Conservation (phyloP, 1,140 invertebrate species). For the Idris sp. region DNA sequence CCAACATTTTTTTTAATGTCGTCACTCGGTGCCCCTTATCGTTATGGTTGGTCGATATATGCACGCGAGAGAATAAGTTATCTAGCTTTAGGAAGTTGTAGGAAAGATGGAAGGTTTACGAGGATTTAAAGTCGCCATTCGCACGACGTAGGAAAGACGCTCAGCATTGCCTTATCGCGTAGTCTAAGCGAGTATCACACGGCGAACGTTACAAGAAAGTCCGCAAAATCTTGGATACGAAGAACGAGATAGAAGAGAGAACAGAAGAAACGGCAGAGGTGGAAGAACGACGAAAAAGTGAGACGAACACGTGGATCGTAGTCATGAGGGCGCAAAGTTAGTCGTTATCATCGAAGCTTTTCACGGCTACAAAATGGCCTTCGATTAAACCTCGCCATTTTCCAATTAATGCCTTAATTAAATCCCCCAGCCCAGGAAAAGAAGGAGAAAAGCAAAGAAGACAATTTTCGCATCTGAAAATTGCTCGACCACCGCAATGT, state of each 20-base stretch:
- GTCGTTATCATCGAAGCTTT: conserved; percentile 73
- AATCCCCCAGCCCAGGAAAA: conserved; percentile 55
- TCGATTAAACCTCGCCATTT: conserved; percentile 71
- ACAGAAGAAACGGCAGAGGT: conserved; percentile 12
- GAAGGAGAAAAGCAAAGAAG: conserved; percentile 43
- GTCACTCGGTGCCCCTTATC: conserved; percentile 31
- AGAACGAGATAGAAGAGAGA: conserved; percentile 3
- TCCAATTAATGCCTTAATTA: conserved; percentile 69
- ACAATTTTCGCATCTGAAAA: conserved; percentile 58
- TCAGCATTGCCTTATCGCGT: conserved; percentile 51
- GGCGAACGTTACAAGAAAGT: conserved; percentile 35
- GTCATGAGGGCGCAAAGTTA: conserved; percentile 65
- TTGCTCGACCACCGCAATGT: conserved; percentile 60
- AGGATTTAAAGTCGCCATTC: conserved; percentile 50
- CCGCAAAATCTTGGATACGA: conserved; percentile 40
- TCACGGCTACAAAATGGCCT: conserved; percentile 69
- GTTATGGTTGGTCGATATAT: conserved; percentile 34
- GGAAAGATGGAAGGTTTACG: conserved; percentile 42
- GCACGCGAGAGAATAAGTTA: conserved; percentile 39
- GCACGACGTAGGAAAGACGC: conserved; percentile 48
- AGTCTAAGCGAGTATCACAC: conserved; percentile 45
- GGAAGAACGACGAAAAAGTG: background rate
- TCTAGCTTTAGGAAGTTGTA: conserved; percentile 32
- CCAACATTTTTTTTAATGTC: conserved; percentile 27
- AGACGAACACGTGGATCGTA: conserved; percentile 55